Percentiles rank a stretch among this genome's conserved stretches.
Conservation (phyloP, 2,888 invertebrate genomes). For the Iphiclides podalirius region DNA sequence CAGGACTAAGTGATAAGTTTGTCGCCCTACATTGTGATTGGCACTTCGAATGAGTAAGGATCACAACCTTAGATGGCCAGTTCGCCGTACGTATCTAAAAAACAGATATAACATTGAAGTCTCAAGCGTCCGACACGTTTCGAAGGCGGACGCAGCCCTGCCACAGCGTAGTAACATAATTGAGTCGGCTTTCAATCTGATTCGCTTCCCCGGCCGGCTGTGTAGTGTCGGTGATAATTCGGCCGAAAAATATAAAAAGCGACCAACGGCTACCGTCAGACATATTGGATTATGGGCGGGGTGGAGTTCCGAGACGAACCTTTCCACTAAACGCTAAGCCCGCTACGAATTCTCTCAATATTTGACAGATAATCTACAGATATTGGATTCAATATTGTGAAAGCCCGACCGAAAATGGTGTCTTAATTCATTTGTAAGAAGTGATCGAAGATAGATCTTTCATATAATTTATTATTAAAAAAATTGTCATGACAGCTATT, state of each 20-base stretch:
- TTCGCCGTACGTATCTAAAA: no score
- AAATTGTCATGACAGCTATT: neutral
- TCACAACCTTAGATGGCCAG: no score
- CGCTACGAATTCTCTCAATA: constrained; percentile 33
- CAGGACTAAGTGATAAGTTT: no score
- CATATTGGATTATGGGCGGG: constrained; percentile 70
- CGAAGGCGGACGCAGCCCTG: constrained; percentile 56
- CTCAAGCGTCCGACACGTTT: no score
- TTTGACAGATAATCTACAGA: constrained; percentile 19
- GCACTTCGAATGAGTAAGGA: no score
- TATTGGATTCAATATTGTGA: constrained; percentile 24
- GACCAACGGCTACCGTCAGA: constrained; percentile 60
- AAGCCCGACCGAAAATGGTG: constrained; percentile 2
- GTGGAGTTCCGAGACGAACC: constrained; percentile 28
- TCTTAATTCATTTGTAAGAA: constrained; percentile 21
- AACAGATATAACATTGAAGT: no score
- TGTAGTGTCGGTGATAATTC: constrained; percentile 78
- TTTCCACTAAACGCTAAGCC: constrained; percentile 34
- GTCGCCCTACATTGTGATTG: no score
- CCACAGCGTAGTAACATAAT: constrained; percentile 67
- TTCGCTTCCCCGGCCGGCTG: constrained; percentile 70
- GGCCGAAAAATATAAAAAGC: constrained; percentile 78
- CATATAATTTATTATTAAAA: neutral
- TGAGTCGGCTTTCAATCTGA: constrained; percentile 80
- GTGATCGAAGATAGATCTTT: constrained; percentile 21